Base-by-base conservation (phyloP, 2,113 vertebrate genomes). In the Rousettus leschenaultii region DNA sequence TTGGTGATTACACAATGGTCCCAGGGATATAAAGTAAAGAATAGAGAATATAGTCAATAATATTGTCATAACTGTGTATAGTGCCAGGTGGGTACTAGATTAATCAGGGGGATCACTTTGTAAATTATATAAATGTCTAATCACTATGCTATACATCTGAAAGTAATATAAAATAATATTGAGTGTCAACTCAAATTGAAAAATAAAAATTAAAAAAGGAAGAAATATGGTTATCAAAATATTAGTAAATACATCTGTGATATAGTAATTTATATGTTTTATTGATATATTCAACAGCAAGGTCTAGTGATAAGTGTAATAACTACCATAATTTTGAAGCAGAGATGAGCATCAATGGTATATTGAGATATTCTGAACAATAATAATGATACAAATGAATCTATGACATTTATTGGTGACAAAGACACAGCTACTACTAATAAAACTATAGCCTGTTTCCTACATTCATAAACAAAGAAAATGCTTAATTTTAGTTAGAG, bases 201-300 rank as follows among this genome's bases (percentile, higher is more conserved):
- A 51, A 51, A 51, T 51, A 16, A 16, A 51, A 51, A 51, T 51
- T 51, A 51, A 51, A 51, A 51, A 51, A 48, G 48, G 48, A 15
- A 51, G 15, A 51, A 95, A 68, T 63, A 82, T n/a, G 82, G 74
- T 86, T 75, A 73, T 86, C 43, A 65, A 97, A 96, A 86, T 89
- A 79, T 59, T 94, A 89, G 53, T 68, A 78, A 77, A 73, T 8
- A 77, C 4, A 35, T 83, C 91, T 97, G 33, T 65, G 63, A 91
- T 73, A 30, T 19, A 71, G 21, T 59, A 68, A 77, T 89, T 66
- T 85, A 40, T 79, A 28, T 80, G 9, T 79, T 84, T 40, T 89
- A 57, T 86, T 78, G 33, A 74, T 74, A 91, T 80, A 40, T 61
- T 86, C 57, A 82, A 24, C 40, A 88, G 63, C 19, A 57, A 84